phyloP scores from a whole-genome alignment of 2,113 vertebrate species.

The Hemiscyllium ocellatum region DNA sequence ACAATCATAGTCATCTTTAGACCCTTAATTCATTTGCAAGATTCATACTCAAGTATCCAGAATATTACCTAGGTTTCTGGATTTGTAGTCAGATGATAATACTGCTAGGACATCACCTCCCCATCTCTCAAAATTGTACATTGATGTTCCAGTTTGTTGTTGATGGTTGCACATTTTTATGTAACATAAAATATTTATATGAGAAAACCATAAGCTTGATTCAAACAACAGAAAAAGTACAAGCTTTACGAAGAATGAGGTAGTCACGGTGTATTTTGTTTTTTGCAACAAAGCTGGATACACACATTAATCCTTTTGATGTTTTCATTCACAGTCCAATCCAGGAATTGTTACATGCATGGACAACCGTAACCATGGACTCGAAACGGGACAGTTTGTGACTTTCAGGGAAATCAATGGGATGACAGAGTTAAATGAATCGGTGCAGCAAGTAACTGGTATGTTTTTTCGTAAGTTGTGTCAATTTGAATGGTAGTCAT shows the following conservation, averaged over 20 bases:
- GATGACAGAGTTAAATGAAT: slow-evolving; percentile 80
- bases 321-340: slow-evolving; percentile 54
- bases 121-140: not conserved
- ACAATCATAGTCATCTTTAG: too few species aligned
- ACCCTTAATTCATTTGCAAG: too few species aligned
- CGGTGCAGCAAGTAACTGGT: slow-evolving; percentile 77
- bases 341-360: slow-evolving; percentile 88
- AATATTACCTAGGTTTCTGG: too few species aligned
- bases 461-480: slow-evolving; percentile 39
- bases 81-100: too few species aligned
- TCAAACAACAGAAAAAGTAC: not conserved
- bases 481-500: not conserved
- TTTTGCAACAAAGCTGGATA: not conserved
- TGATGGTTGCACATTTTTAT: not conserved
- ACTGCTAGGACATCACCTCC: too few species aligned
- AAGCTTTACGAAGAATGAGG: not conserved
- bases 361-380: slow-evolving; percentile 84
- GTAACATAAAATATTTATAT: not conserved
- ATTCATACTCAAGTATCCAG: too few species aligned
- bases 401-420: slow-evolving; percentile 86
- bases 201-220: not conserved
- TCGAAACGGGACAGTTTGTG: slow-evolving; percentile 83
- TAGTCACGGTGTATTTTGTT: not conserved
- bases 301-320: not conserved
- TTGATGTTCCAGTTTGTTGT: not conserved